These are phyloP conservation scores for Trichopoda pennipes DNA, from an alignment of 2,888 invertebrate species.

Conservation along the genomic window DNA sequence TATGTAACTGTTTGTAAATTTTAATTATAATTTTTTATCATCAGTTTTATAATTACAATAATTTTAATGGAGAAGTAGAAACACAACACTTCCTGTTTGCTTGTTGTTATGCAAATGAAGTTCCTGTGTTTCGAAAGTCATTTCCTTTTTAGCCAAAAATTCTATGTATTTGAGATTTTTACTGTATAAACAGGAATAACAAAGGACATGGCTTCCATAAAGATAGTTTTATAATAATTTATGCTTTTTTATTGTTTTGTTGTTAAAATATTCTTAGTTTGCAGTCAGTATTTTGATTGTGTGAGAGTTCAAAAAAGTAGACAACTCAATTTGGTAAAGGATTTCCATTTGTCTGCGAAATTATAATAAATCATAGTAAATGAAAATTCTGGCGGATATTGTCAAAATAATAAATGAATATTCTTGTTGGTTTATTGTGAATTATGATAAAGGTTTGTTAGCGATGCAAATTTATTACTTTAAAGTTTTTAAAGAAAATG, in stretches of 20 bases:
- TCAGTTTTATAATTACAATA: conserved; percentile 45
- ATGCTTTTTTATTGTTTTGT: conserved; percentile 3
- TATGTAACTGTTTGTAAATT: not conserved
- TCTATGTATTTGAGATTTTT: not conserved
- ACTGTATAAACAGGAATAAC: not conserved
- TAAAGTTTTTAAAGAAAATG: too few relatives aligned
- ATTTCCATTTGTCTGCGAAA: conserved; percentile 31
- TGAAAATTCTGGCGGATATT: conserved; percentile 30
- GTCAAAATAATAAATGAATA: conserved; percentile 34
- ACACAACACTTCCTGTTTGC: conserved; percentile 58
- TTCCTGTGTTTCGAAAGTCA: conserved; percentile 64
- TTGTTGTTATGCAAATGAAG: conserved; percentile 66
- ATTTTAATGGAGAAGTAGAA: conserved; percentile 25
- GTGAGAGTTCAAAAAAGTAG: not conserved
- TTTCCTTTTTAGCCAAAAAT: conserved; percentile 48
- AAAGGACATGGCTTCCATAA: not conserved
- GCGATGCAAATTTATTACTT: too few relatives aligned
- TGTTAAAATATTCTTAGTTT: conserved; percentile 14
- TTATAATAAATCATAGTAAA: conserved; percentile 37
- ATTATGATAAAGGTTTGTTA: too few relatives aligned
- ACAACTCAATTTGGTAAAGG: conserved; percentile 21
- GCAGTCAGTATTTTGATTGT: not conserved
- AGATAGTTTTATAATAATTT: conserved; percentile 24
- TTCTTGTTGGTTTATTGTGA: not conserved
- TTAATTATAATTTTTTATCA: conserved; percentile 31